These are phyloP conservation scores for Pluvianellus socialis DNA, from an alignment of 2,113 vertebrate species.

Conservation along the genomic window DNA sequence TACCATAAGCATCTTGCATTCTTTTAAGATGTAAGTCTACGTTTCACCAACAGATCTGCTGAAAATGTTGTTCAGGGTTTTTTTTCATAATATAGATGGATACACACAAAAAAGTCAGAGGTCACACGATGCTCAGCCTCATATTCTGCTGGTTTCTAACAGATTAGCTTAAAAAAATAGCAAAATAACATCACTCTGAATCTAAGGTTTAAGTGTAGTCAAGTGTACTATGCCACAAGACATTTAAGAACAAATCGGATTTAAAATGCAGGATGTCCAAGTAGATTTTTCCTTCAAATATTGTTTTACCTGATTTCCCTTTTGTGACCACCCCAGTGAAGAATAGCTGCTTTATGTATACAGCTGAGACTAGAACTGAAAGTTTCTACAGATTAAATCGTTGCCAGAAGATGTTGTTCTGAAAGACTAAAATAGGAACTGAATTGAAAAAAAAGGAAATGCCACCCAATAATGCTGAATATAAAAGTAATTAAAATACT, in stretches of 20 bases:
- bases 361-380: slow-evolving; percentile 45
- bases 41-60: neutral
- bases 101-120: neutral
- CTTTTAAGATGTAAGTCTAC: neutral
- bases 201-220: slow-evolving; percentile 12
- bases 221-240: neutral
- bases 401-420: slow-evolving; percentile 42
- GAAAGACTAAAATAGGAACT: slow-evolving; percentile 48
- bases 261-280: slow-evolving; percentile 61
- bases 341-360: slow-evolving; percentile 41
- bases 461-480: slow-evolving; percentile 17
- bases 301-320: slow-evolving; percentile 47
- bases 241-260: slow-evolving; percentile 23
- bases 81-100: neutral
- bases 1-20: neutral
- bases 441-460: neutral
- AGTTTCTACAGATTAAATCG: slow-evolving; percentile 45
- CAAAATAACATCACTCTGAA: slow-evolving; percentile 28
- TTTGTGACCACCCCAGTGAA: slow-evolving; percentile 36
- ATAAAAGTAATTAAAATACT: slow-evolving; percentile 68
- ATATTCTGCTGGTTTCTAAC: neutral
- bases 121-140: neutral
- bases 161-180: neutral
- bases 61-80: neutral
- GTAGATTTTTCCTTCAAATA: slow-evolving; percentile 53